phyloP scores from a whole-genome alignment of 2,888 invertebrate species.

The Euproctis similis region DNA sequence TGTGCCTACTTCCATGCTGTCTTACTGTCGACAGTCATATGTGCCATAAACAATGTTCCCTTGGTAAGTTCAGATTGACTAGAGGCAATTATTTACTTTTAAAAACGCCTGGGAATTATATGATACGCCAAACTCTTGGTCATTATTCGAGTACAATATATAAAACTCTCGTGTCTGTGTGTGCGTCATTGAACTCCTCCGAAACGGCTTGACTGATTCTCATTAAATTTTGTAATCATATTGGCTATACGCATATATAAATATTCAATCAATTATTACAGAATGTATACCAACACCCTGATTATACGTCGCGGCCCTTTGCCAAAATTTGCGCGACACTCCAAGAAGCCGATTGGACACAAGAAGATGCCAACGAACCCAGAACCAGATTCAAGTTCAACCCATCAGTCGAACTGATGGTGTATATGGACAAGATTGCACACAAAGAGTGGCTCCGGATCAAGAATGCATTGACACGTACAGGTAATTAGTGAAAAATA shows the following conservation, averaged over 20 bases:
- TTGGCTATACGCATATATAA: too few species aligned
- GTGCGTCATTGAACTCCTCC: too few species aligned
- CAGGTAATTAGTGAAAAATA: conserved; percentile 48
- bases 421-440: conserved; percentile 62
- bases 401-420: conserved; percentile 49
- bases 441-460: conserved; percentile 68
- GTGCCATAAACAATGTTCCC: conserved; percentile 42
- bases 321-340: conserved; percentile 36
- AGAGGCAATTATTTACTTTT: too few species aligned
- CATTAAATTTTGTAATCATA: too few species aligned
- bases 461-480: conserved; percentile 38
- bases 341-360: conserved; percentile 40
- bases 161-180: too few species aligned
- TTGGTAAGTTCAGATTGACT: conserved; percentile 35
- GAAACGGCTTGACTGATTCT: too few species aligned
- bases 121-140: too few species aligned
- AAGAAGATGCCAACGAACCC: conserved; percentile 13
- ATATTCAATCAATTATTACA: too few species aligned
- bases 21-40: conserved; percentile 53
- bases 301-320: conserved; percentile 29
- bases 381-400: conserved; percentile 25
- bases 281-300: conserved; percentile 27
- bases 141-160: too few species aligned
- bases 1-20: conserved; percentile 82
- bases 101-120: too few species aligned